A percentile compares a stretch with the other conserved stretches of the same genome.
phyloP scores from a whole-genome alignment of 1,140 invertebrate genomes.

The Drosophila quadrilineata region DNA sequence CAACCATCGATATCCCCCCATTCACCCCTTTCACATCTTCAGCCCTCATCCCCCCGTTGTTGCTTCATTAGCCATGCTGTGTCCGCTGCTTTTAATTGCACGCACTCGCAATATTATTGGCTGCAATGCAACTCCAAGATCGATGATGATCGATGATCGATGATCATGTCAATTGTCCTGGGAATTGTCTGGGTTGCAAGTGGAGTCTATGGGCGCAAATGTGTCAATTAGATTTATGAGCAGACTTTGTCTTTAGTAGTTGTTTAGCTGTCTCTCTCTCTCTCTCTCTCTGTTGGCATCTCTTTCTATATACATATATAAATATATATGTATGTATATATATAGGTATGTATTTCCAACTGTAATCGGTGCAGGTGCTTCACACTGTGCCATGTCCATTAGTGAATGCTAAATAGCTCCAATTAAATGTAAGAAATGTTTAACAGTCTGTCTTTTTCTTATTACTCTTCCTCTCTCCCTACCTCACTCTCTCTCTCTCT shows the following conservation, averaged over 20 bases:
- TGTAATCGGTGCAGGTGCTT: constrained; percentile 51
- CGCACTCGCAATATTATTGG: constrained; percentile 56
- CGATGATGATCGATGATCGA: too few relatives aligned
- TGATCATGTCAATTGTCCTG: constrained; percentile 45
- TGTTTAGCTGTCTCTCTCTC: constrained; percentile 10
- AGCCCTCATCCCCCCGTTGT: background rate
- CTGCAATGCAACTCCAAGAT: background rate
- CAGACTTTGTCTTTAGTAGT: constrained; percentile 66
- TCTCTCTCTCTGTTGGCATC: background rate
- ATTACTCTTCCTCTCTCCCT: background rate
- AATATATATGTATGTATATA: too few relatives aligned
- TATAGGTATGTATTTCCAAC: too few relatives aligned
- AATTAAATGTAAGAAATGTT: constrained; percentile 74
- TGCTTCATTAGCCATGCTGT: constrained; percentile 64
- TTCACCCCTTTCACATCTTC: background rate
- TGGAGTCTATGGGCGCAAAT: constrained; percentile 66
- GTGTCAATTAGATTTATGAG: constrained; percentile 81
- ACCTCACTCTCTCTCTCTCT: background rate
- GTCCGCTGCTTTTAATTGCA: constrained; percentile 70
- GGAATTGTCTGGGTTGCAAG: constrained; percentile 26
- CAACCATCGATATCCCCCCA: background rate
- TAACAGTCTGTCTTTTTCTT: background rate
- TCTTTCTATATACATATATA: background rate
- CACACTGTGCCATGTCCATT: constrained; percentile 74
- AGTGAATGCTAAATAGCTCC: constrained; percentile 75